Conservation (phyloP, 2,797 vertebrate genomes). For the Hemitrygon akajei region DNA sequence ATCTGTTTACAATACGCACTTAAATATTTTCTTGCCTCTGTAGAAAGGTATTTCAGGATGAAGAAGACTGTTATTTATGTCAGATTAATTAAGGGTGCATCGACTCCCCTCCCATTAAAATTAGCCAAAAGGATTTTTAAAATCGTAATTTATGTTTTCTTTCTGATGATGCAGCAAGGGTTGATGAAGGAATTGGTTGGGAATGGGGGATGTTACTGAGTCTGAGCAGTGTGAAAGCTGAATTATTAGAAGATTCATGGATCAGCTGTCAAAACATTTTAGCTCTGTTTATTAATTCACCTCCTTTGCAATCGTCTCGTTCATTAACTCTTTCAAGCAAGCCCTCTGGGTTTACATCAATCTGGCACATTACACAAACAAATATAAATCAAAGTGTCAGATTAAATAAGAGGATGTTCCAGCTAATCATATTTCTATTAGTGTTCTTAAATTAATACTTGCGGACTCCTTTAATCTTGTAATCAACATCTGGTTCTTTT, state of each 20-base stretch:
- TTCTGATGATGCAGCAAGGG: not conserved
- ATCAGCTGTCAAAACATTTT: conserved; percentile 13
- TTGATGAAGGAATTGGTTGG: not conserved
- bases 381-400: not conserved
- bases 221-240: not conserved
- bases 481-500: not conserved
- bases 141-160: not conserved
- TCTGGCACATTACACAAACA: not conserved
- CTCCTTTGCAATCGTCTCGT: not conserved
- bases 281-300: not conserved
- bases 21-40: not conserved
- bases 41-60: not conserved
- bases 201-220: not conserved
- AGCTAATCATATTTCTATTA: conserved; percentile 8
- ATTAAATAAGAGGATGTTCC: conserved; percentile 21
- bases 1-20: not conserved
- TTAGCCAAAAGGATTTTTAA: not conserved
- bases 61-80: not conserved
- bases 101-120: not conserved
- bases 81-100: not conserved
- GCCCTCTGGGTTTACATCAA: not conserved
- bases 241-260: not conserved
- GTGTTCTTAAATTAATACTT: not conserved
- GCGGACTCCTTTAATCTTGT: not conserved
- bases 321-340: not conserved